phyloP scores from a whole-genome alignment of 2,888 invertebrate species.

The Aleiodes testaceus region DNA sequence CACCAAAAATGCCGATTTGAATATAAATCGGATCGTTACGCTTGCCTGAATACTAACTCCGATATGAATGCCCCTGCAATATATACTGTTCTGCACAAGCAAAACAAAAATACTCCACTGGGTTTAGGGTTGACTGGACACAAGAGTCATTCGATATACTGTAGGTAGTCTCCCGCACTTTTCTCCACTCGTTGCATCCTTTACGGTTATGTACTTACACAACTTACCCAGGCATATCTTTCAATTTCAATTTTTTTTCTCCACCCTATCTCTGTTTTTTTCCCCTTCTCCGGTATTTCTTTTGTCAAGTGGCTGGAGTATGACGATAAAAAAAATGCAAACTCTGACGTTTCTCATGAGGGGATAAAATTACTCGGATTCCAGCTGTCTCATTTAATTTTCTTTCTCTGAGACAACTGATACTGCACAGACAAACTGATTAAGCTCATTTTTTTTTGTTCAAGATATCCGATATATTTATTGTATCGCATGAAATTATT shows the following conservation, averaged over 20 bases:
- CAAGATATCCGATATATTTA: background rate
- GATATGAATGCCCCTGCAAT: slow-evolving; percentile 10
- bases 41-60: slow-evolving; percentile 34
- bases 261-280: too few species aligned
- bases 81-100: background rate
- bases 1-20: slow-evolving; percentile 31
- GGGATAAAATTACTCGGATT: slow-evolving; percentile 17
- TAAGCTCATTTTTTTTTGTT: slow-evolving; percentile 1
- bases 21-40: slow-evolving; percentile 40
- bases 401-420: slow-evolving; percentile 3
- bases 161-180: slow-evolving; percentile 19
- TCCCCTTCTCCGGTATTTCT: too few species aligned
- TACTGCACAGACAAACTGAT: slow-evolving; percentile 13
- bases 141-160: slow-evolving; percentile 43
- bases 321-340: slow-evolving; percentile 8
- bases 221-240: slow-evolving; percentile 53
- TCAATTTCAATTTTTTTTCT: slow-evolving; percentile 30
- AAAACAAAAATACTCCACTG: slow-evolving; percentile 16
- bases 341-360: background rate
- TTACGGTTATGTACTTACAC: slow-evolving; percentile 50
- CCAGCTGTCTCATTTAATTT: slow-evolving; percentile 11
- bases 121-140: slow-evolving; percentile 50
- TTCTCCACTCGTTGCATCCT: slow-evolving; percentile 43
- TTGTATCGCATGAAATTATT: background rate
- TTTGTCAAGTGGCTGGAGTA: slow-evolving; percentile 2